Conservation (phyloP, 1,140 invertebrate species). For the Lepidostoma basale region DNA sequence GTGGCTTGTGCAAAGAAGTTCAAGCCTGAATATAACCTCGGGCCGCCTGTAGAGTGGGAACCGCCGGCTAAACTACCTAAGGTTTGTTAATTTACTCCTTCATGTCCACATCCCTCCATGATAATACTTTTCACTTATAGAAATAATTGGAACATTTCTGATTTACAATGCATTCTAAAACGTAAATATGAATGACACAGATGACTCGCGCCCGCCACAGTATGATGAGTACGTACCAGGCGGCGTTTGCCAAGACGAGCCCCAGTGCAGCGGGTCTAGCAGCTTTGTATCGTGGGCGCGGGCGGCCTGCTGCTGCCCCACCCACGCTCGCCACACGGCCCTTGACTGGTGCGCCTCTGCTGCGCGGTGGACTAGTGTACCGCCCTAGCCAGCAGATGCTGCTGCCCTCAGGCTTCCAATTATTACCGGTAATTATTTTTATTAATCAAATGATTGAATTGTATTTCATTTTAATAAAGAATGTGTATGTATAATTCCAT, state of each 20-base stretch:
- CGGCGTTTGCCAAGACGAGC: conserved; percentile 46
- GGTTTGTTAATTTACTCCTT: too few species aligned
- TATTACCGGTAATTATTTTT: conserved; percentile 49
- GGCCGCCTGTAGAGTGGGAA: conserved; percentile 87
- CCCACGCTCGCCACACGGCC: conserved; percentile 51
- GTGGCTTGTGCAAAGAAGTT: conserved; percentile 91
- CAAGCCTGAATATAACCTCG: conserved; percentile 82
- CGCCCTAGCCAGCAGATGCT: conserved; percentile 52
- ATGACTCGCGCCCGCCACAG: conserved; percentile 61
- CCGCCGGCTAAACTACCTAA: conserved; percentile 90
- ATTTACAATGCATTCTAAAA: background rate
- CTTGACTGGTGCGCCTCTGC: conserved; percentile 55
- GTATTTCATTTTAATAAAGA: too few species aligned
- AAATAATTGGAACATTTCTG: too few species aligned
- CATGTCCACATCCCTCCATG: too few species aligned
- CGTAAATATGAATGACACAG: conserved; percentile 51
- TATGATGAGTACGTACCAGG: conserved; percentile 53
- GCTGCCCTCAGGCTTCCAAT: conserved; percentile 52
- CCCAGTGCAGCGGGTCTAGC: background rate
- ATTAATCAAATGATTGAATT: background rate
- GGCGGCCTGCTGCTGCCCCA: conserved; percentile 52
- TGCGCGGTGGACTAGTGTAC: conserved; percentile 57
- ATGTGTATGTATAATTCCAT: too few species aligned
- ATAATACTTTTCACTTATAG: too few species aligned
- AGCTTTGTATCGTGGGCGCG: conserved; percentile 42